Conservation (phyloP, 2,888 invertebrate species). For the Amblyjoppa proteus region DNA sequence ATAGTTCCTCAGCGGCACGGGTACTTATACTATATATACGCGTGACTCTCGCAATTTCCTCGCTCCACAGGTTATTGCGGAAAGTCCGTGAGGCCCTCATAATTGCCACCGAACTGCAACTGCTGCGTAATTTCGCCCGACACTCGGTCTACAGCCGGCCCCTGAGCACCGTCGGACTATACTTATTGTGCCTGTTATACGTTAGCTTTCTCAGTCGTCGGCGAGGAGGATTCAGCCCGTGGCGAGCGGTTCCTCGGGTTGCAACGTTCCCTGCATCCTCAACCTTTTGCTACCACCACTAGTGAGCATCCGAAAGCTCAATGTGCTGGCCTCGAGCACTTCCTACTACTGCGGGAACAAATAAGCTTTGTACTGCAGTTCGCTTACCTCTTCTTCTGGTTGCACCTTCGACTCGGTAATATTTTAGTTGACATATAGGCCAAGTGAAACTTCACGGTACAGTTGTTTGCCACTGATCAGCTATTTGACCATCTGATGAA, state of each 20-base stretch:
- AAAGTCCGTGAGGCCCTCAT: conserved; percentile 63
- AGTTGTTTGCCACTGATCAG: background rate
- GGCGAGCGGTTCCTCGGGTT: conserved; percentile 13
- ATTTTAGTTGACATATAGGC: background rate
- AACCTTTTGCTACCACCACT: conserved; percentile 8
- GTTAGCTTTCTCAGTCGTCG: conserved; percentile 43
- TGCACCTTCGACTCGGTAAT: background rate
- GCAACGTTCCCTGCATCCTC: conserved; percentile 6
- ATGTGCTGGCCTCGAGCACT: conserved; percentile 1
- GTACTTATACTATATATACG: conserved; percentile 25
- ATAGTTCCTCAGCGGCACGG: background rate
- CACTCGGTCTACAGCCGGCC: conserved; percentile 39
- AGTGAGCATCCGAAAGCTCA: background rate
- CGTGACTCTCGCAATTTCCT: conserved; percentile 61
- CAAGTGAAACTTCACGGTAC: background rate
- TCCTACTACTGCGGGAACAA: background rate
- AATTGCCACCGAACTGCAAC: conserved; percentile 69
- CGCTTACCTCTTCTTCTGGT: background rate
- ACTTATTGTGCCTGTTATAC: conserved; percentile 60
- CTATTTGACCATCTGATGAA: background rate
- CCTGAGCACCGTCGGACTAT: conserved; percentile 30
- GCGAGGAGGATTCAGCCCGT: background rate
- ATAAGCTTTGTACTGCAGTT: background rate
- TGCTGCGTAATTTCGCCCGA: conserved; percentile 70
- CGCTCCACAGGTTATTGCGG: conserved; percentile 69